A percentile compares a stretch with the other conserved stretches of the same genome.
phyloP scores from a whole-genome alignment of 2,113 vertebrate species.

The Raphicerus campestris region DNA sequence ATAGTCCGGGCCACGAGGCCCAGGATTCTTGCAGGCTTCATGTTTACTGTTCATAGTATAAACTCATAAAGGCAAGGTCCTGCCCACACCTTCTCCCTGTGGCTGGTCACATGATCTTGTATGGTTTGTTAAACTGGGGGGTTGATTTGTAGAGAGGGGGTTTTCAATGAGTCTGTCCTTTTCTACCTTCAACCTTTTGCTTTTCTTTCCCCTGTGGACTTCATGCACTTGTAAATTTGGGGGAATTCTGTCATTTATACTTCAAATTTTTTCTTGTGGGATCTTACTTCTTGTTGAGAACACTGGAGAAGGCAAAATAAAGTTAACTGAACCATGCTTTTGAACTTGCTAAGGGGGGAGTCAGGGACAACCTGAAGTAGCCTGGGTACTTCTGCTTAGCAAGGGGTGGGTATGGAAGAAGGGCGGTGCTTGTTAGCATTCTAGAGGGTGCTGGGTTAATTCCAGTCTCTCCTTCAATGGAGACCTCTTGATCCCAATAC shows the following conservation, averaged over 20 bases:
- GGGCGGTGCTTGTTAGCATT: neutral
- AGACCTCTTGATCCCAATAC: neutral
- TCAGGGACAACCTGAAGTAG: neutral
- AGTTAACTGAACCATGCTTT: neutral
- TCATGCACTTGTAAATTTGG: neutral
- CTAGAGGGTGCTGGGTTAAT: neutral
- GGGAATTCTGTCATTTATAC: neutral
- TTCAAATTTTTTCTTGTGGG: neutral
- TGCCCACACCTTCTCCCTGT: neutral
- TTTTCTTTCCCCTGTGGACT: neutral
- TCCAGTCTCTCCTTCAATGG: neutral
- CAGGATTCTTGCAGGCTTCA: neutral
- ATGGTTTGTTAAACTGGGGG: neutral
- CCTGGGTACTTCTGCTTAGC: neutral
- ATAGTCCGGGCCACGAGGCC: neutral
- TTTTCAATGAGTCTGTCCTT: neutral
- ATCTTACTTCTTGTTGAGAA: slow-evolving; percentile 7
- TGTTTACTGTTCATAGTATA: neutral
- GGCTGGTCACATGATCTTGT: neutral
- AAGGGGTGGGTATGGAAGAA: neutral
- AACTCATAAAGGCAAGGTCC: neutral
- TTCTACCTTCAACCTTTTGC: neutral
- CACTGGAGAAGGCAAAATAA: neutral
- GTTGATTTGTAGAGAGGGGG: neutral
- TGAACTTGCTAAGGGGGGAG: neutral